phyloP scores from a whole-genome alignment of 1,140 invertebrate genomes.

The Whitmania pigra region DNA sequence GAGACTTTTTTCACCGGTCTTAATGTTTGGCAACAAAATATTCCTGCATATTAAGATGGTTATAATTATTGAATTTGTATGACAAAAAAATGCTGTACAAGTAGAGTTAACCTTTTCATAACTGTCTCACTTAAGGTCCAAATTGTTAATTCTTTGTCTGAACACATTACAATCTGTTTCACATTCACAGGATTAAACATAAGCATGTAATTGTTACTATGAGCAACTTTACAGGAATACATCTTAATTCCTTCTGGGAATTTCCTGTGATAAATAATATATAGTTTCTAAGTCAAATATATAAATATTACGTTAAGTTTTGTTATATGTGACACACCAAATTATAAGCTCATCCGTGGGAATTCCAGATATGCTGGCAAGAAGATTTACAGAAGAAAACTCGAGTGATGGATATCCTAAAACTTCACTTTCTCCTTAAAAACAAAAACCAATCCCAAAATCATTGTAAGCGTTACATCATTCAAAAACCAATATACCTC shows the following conservation, averaged over 20 bases:
- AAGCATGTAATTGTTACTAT: not conserved
- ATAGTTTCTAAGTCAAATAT: not conserved
- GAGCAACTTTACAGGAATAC: slow-evolving; percentile 5
- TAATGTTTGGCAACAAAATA: not conserved
- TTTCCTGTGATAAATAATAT: not conserved
- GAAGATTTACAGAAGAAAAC: not conserved
- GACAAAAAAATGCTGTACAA: not conserved
- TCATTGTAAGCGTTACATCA: not conserved
- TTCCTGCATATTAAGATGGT: not conserved
- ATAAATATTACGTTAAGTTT: not conserved
- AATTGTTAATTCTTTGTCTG: slow-evolving; percentile 4
- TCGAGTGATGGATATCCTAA: not conserved
- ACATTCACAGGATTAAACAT: not conserved
- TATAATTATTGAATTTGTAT: not conserved
- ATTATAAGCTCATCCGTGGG: not conserved
- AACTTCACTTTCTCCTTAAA: not conserved
- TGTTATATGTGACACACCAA: not conserved
- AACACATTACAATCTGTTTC: not conserved
- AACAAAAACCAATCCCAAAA: not conserved
- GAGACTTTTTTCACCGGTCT: not conserved
- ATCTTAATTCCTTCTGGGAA: not conserved
- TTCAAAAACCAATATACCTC: not conserved
- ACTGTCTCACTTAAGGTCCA: not conserved
- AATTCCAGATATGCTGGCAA: not conserved
- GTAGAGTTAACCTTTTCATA: not conserved